Base-by-base conservation (phyloP, 2,797 vertebrate species). In the Sternarchorhynchus goeldii region DNA sequence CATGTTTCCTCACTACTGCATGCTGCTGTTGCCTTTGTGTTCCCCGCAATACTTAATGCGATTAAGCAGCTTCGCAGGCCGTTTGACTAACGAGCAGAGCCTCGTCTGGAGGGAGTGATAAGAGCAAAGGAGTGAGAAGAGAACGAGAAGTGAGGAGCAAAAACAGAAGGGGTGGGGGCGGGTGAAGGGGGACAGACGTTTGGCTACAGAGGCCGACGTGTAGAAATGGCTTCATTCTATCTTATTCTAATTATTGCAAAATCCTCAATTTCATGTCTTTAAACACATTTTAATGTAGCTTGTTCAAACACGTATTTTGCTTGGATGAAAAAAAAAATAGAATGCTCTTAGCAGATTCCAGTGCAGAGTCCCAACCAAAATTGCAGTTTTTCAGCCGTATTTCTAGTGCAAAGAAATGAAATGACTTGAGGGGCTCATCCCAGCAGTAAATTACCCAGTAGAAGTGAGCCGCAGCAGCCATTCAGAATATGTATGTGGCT, bases 41-140 rank as follows among this genome's bases (percentile, higher is more conserved):
- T 79, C 62, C 36, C 77, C 83, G 84, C 84, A 82, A 25, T 85
- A 77, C 79, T 83, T 85, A 85, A 85, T 85, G 84, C 83, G 84
- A 85, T 85, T 83, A 83, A 83, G 75, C 39, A 50, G 84, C 84
- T 83, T 85, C 81, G 84, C 76, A 64, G 70, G 25, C 77, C 81
- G 79, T 81, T 85, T 83, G 82, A 83, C 81, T 85, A 81, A 85
- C 62, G 77, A 83, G 81, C 70, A 79, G 75, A 57, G 39, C 53
- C 81, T 83, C 84, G 77, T 85, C 81, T 85, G 81, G 79, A 73
- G 77, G 75, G 62, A 81, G 76, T 70, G 84, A 85, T 83, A 84
- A 82, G 85, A 65, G 39, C 71, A 73, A 45, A 76, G 53, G 58
- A 64, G 66, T 34, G 64, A 58, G 31, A 39, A 55, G 72, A 58